Base-by-base conservation (phyloP, 2,113 vertebrate genomes). In the Athene cunicularia region DNA sequence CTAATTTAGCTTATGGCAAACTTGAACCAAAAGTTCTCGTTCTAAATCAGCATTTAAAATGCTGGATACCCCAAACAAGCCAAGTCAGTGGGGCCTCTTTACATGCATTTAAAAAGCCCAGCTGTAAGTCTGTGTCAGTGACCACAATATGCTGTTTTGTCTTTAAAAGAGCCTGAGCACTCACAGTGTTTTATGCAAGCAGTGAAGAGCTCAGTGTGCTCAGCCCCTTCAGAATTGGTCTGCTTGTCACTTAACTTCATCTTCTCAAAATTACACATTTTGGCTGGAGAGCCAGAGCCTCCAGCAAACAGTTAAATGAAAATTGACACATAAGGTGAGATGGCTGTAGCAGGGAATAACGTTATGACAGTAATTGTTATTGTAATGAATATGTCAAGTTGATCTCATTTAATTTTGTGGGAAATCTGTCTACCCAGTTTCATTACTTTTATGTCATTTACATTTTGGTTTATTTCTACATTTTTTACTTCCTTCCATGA, bases 221-320 rank as follows among this genome's bases (percentile, higher is more conserved):
- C 66, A 45, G 14, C 50, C 6, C 35, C 41, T 77, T 76, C 80
- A 87, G 64, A 79, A 84, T 60, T 52, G 72, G 60, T 58, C 41
- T 49, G 12, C 66, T 67, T 87, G 80, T 94, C 80, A 68, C 35
- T 81, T 92, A 52, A 56, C 35, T 85, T 94, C 35, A 43, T 79
- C 30, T 49, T 88, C 56, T 81, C 63, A 86, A 86, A 90, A 90
- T 74, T 24, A 71, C 60, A 37, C 5, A 0, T 88, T 86, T 67
- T 91, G 72, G 56, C 73, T 84, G 30, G 68, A 84, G 83, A 93
- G 77, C 9, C 39, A 41, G 47, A 81, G 66, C 86, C 81, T 81
- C 30, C 87, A 92, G 87, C 56, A 87, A 90, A 79, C 53, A 53
- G 81, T 82, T 91, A 84, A 79, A 87, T 93, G 86, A 89, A 75